These are phyloP conservation scores for Lethenteron reissneri DNA, from an alignment of 2,113 vertebrate species.

Conservation along the genomic window DNA sequence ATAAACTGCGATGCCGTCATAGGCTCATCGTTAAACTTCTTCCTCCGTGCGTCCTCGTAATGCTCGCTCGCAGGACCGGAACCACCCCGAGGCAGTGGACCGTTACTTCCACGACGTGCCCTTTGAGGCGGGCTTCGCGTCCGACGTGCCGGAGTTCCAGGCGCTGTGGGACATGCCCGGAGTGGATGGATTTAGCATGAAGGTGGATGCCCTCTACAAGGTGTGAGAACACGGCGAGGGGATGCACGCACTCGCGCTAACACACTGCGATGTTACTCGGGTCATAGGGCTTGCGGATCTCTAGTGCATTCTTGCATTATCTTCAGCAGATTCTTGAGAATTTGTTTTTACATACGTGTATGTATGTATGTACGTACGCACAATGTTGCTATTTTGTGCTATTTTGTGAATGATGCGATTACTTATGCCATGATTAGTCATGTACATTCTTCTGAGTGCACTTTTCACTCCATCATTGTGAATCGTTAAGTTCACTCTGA, in stretches of 20 bases:
- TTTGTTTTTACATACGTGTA: not conserved
- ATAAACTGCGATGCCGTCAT: too few species aligned
- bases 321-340: not conserved
- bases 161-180: constrained; percentile 51
- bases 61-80: constrained; percentile 43
- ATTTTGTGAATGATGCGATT: too few species aligned
- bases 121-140: constrained; percentile 69
- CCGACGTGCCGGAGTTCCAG: constrained; percentile 45
- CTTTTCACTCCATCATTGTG: too few species aligned
- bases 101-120: constrained; percentile 75
- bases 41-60: not conserved
- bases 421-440: too few species aligned
- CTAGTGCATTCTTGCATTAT: too few species aligned
- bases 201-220: constrained; percentile 90
- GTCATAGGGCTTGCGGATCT: too few species aligned
- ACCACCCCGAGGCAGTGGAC: constrained; percentile 66
- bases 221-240: constrained; percentile 18
- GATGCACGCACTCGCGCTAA: too few species aligned
- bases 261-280: too few species aligned
- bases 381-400: not conserved
- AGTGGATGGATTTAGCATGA: constrained; percentile 80
- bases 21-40: too few species aligned
- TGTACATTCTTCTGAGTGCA: too few species aligned
- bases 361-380: not conserved
- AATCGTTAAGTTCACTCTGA: too few species aligned